Conservation (phyloP, 1,140 invertebrate species). For the Ylistrum balloti region DNA sequence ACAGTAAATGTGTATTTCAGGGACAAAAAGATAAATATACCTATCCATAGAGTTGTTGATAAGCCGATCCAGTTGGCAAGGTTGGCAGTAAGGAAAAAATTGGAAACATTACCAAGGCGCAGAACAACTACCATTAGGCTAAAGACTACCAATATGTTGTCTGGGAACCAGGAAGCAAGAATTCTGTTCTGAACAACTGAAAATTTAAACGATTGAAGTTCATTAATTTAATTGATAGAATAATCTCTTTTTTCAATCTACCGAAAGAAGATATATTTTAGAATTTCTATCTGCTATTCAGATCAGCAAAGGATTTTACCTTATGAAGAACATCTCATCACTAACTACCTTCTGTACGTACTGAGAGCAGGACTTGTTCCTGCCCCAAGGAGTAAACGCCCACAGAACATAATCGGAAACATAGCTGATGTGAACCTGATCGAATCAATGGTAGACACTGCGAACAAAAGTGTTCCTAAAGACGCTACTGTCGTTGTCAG, state of each 20-base stretch:
- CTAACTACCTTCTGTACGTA: no score
- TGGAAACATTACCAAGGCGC: neutral
- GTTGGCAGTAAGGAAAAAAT: conserved; percentile 26
- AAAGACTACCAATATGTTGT: neutral
- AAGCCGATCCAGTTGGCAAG: neutral
- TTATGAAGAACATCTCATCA: no score
- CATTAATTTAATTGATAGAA: no score
- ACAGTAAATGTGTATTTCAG: no score
- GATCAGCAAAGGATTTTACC: no score
- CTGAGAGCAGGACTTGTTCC: conserved; percentile 40
- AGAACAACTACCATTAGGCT: conserved; percentile 1
- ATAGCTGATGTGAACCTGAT: conserved; percentile 36
- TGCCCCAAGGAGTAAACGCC: conserved; percentile 50
- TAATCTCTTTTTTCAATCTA: no score
- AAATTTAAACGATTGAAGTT: no score
- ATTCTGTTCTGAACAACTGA: conserved; percentile 8
- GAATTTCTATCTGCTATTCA: no score
- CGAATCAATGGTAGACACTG: neutral
- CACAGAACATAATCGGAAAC: conserved; percentile 52
- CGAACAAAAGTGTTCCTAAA: conserved; percentile 49
- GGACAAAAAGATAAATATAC: neutral
- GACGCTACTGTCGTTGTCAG: conserved; percentile 5
- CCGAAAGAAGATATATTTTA: no score
- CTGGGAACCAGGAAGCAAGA: neutral
- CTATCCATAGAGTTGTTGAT: neutral